These are phyloP conservation scores for Rhyacichthys aspro DNA, from an alignment of 2,797 vertebrate species.

Conservation along the genomic window DNA sequence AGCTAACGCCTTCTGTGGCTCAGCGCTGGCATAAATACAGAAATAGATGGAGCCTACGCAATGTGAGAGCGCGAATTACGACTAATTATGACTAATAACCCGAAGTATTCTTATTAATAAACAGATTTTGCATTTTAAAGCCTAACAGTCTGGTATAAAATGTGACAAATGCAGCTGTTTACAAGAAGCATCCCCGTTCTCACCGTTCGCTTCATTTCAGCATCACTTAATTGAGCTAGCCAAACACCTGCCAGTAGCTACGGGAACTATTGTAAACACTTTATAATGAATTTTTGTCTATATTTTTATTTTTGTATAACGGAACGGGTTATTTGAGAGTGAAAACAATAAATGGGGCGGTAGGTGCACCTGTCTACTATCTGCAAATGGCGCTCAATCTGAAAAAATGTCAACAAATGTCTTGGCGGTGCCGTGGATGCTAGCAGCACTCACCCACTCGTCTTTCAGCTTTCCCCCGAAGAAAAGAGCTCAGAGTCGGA, in stretches of 20 bases:
- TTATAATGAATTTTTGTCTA: no score
- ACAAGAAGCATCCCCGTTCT: background rate
- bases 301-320: no score
- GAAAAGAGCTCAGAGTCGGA: constrained; percentile 11
- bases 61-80: no score
- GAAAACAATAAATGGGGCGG: constrained; percentile 39
- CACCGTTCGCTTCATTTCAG: background rate
- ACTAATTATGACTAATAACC: background rate
- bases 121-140: background rate
- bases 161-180: background rate
- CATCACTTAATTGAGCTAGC: no score
- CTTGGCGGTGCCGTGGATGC: background rate
- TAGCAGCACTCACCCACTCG: constrained; percentile 61
- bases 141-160: background rate
- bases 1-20: constrained; percentile 1
- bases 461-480: constrained; percentile 40
- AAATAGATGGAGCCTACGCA: background rate
- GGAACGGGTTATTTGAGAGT: background rate
- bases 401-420: constrained; percentile 68
- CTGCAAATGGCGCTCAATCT: constrained; percentile 82
- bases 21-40: background rate
- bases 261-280: no score
- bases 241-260: background rate
- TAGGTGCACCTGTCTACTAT: constrained; percentile 58
- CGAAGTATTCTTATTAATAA: no score